Percentiles rank a stretch among this genome's conserved stretches.
phyloP scores from a whole-genome alignment of 2,113 vertebrate genomes.

The Gila orcuttii region DNA sequence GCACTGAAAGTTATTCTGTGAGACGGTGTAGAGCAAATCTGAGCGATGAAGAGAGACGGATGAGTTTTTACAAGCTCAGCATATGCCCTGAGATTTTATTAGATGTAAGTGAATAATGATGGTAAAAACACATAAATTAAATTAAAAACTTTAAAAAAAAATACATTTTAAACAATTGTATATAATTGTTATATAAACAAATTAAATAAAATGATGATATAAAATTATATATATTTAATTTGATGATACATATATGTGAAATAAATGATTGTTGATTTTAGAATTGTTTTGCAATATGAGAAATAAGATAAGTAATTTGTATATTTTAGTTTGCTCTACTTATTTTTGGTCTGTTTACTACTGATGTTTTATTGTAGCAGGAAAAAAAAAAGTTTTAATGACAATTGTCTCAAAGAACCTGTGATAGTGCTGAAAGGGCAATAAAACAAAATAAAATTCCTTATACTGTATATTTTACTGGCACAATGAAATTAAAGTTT shows the following conservation, averaged over 20 bases:
- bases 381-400: not conserved
- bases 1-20: not conserved
- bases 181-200: not conserved
- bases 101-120: not conserved
- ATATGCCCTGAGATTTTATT: not conserved
- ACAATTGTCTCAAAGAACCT: not conserved
- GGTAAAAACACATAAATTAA: not conserved
- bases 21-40: not conserved
- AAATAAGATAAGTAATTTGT: not conserved
- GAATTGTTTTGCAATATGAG: no score
- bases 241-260: no score
- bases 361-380: not conserved
- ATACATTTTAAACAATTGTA: not conserved
- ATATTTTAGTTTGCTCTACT: not conserved
- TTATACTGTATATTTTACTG: not conserved
- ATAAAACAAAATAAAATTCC: not conserved
- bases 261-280: no score
- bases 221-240: not conserved
- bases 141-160: not conserved
- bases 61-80: not conserved
- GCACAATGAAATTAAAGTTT: not conserved
- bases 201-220: not conserved
- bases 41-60: not conserved
- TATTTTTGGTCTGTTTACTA: not conserved
- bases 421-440: not conserved